Evolutionary conservation across 2,113 vertebrate genomes (phyloP).

Genomic region (Fulmarus glacialis): DNA sequence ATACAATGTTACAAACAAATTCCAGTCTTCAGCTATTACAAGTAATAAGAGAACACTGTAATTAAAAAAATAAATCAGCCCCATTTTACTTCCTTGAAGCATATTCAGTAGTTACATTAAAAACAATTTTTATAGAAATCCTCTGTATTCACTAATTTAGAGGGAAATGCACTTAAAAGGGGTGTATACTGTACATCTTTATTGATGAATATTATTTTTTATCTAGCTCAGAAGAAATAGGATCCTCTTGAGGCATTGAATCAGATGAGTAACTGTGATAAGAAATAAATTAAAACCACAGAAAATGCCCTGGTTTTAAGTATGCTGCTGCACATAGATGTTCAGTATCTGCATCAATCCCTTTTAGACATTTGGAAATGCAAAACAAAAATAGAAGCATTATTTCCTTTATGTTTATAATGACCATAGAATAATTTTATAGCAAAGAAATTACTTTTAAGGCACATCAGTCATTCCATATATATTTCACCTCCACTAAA

Average conservation of each 20-base stretch:
- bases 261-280: not conserved
- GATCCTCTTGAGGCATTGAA: not conserved
- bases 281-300: constrained; percentile 19
- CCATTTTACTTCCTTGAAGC: constrained; percentile 30
- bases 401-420: not conserved
- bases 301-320: not conserved
- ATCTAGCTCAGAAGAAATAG: constrained; percentile 8
- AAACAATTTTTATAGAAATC: constrained; percentile 41
- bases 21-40: constrained; percentile 42
- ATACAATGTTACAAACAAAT: constrained; percentile 20
- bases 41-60: constrained; percentile 33
- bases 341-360: not conserved
- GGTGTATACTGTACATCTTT: not conserved
- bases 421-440: constrained; percentile 12
- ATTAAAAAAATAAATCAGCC: constrained; percentile 33
- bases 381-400: not conserved
- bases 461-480: constrained; percentile 57
- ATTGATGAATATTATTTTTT: constrained; percentile 21
- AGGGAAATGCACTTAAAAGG: constrained; percentile 42
- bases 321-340: not conserved
- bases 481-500: not conserved
- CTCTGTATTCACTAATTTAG: constrained; percentile 8
- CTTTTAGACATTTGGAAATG: not conserved
- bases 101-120: constrained; percentile 11
- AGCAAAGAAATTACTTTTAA: constrained; percentile 48